These are phyloP conservation scores for Tapera naevia DNA, from an alignment of 2,797 vertebrate genomes.

Conservation along the genomic window DNA sequence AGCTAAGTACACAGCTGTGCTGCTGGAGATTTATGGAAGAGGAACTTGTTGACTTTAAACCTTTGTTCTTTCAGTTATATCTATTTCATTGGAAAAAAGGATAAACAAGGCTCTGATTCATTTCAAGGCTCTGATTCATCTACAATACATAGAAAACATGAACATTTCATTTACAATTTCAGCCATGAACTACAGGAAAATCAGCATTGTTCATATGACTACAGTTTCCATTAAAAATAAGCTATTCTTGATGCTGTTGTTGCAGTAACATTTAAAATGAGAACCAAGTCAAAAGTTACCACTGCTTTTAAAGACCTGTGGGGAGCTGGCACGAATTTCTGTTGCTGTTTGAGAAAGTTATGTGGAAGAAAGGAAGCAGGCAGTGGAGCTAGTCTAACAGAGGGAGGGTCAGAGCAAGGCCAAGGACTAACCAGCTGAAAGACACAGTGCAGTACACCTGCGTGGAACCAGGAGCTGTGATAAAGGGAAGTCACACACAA, in stretches of 20 bases:
- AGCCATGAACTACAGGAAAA: slow-evolving; percentile 5
- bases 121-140: slow-evolving; percentile 6
- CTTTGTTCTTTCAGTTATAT: background rate
- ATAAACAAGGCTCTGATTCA: slow-evolving; percentile 19
- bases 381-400: background rate
- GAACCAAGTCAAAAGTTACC: background rate
- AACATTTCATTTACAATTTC: background rate
- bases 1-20: background rate
- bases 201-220: background rate
- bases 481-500: background rate
- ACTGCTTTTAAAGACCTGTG: background rate
- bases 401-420: background rate
- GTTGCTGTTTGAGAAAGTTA: background rate
- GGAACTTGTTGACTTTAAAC: slow-evolving; percentile 55
- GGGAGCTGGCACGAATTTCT: background rate
- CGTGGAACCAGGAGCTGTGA: background rate
- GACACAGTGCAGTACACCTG: rapidly evolving
- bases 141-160: background rate
- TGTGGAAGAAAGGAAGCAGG: background rate
- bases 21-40: background rate
- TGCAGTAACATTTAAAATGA: background rate
- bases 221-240: slow-evolving; percentile 1
- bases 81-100: background rate
- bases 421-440: background rate
- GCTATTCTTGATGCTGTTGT: background rate